Percentiles rank a stretch among this genome's conserved stretches.
Conservation (phyloP, 2,888 invertebrate genomes). For the Entomobrya proxima region DNA sequence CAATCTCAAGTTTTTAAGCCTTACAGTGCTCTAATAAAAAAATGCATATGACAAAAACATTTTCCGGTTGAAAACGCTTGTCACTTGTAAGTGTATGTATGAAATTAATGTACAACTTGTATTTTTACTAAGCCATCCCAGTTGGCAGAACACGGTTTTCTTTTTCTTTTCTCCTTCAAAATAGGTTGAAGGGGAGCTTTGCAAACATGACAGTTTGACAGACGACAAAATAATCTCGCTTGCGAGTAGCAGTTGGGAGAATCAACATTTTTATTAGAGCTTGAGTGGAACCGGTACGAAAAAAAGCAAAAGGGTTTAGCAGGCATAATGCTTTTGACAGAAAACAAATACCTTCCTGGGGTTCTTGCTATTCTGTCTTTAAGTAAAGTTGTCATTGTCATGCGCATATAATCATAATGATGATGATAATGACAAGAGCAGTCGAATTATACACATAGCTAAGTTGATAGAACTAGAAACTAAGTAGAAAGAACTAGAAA, state of each 20-base stretch:
- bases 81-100: too few species aligned
- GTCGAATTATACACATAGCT: too few species aligned
- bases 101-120: too few species aligned
- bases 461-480: too few species aligned
- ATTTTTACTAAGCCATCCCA: too few species aligned
- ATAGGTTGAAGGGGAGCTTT: not conserved
- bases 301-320: not conserved
- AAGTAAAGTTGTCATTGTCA: not conserved
- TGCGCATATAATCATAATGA: too few species aligned
- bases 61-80: too few species aligned
- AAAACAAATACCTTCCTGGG: not conserved
- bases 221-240: slow-evolving; percentile 1
- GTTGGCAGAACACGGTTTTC: not conserved
- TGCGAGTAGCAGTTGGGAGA: not conserved
- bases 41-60: too few species aligned
- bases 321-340: not conserved
- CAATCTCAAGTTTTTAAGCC: too few species aligned
- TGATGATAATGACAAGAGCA: too few species aligned
- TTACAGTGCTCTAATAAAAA: too few species aligned
- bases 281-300: not conserved
- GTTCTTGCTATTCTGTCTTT: not conserved
- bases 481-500: not conserved
- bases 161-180: not conserved
- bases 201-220: slow-evolving; percentile 35
- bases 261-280: not conserved